Evolutionary conservation across 2,888 invertebrate genomes (phyloP).

Genomic region (Lepidonotus clava): DNA sequence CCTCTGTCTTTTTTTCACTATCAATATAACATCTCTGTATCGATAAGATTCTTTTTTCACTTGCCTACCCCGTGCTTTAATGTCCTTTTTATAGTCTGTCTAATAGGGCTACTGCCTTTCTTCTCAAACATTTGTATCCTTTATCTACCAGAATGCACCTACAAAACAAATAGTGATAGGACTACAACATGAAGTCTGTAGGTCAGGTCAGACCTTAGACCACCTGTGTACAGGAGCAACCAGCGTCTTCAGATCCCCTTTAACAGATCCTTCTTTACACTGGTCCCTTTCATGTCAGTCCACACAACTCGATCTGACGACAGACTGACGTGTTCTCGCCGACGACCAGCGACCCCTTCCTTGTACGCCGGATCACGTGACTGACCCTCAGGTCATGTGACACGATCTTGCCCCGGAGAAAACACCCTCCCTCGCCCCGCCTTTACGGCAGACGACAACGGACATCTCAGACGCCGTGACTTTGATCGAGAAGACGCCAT

Average conservation of each 20-base stretch:
- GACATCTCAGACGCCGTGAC: not conserved
- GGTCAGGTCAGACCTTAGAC: too few species aligned
- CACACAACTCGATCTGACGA: conserved; percentile 6
- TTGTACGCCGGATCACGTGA: conserved; percentile 41
- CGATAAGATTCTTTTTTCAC: too few species aligned
- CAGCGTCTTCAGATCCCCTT: conserved; percentile 25
- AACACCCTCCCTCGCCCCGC: not conserved
- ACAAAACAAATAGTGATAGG: too few species aligned
- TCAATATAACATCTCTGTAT: too few species aligned
- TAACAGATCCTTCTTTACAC: conserved; percentile 13
- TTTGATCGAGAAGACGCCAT: conserved; percentile 38
- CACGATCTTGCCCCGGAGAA: conserved; percentile 2
- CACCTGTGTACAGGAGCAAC: not conserved
- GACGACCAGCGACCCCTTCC: not conserved
- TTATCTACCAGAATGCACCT: too few species aligned
- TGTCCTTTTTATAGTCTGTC: too few species aligned
- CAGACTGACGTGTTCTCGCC: not conserved
- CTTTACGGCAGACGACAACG: not conserved
- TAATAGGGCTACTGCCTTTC: too few species aligned
- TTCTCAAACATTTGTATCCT: too few species aligned
- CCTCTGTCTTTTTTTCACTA: too few species aligned
- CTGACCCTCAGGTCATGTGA: conserved; percentile 43
- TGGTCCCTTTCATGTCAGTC: not conserved
- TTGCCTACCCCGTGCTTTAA: too few species aligned
- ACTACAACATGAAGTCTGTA: too few species aligned